phyloP scores from a whole-genome alignment of 2,113 vertebrate species.

The Xiphophorus couchianus region DNA sequence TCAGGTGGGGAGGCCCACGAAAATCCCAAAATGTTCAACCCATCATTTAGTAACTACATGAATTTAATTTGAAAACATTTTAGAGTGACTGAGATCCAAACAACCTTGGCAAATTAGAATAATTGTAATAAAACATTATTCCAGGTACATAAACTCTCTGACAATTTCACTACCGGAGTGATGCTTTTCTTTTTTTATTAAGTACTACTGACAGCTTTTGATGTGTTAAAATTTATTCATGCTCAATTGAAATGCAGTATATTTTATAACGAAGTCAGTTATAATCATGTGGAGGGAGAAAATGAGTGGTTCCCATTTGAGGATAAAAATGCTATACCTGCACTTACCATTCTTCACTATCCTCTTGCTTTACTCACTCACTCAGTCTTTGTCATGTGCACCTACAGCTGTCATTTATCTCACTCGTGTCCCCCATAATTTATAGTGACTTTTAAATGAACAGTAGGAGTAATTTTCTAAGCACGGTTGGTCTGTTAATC shows the following conservation, averaged over 20 bases:
- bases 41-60: too few relatives aligned
- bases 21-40: too few relatives aligned
- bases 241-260: constrained; percentile 44
- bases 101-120: too few relatives aligned
- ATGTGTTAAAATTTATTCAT: constrained; percentile 64
- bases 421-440: constrained; percentile 4
- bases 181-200: constrained; percentile 33
- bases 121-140: too few relatives aligned
- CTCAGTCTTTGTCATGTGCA: constrained; percentile 22
- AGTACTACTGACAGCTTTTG: constrained; percentile 54
- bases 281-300: constrained; percentile 21
- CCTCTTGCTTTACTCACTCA: constrained; percentile 42
- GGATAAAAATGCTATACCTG: constrained; percentile 49
- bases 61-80: too few relatives aligned
- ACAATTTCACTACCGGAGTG: constrained; percentile 8
- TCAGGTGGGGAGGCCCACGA: too few relatives aligned
- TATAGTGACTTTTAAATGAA: constrained; percentile 39
- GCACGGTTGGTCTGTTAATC: constrained; percentile 52
- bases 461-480: constrained; percentile 46
- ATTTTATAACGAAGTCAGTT: constrained; percentile 44
- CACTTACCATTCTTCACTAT: constrained; percentile 41
- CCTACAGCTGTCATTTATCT: constrained; percentile 22
- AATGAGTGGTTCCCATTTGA: constrained; percentile 49
- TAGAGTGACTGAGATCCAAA: too few relatives aligned
- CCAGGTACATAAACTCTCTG: constrained; percentile 11